Conservation (phyloP, 2,888 invertebrate species). For the Notodonta ziczac region DNA sequence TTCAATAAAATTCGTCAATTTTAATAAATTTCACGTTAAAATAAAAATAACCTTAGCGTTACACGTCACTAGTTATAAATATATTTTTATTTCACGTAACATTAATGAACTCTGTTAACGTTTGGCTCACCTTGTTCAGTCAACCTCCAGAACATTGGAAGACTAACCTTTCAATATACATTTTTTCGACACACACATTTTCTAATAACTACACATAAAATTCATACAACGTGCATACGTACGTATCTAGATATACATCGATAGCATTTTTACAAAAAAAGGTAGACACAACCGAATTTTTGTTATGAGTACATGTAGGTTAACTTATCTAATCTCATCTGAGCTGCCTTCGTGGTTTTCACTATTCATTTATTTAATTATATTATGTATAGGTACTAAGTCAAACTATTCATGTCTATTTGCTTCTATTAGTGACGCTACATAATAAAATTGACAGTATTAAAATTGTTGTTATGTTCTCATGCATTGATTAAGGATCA, state of each 20-base stretch:
- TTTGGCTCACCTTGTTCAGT: slow-evolving; percentile 72
- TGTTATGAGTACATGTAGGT: too few species aligned
- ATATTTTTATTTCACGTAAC: slow-evolving; percentile 54
- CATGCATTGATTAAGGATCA: too few species aligned
- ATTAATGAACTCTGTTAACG: slow-evolving; percentile 64
- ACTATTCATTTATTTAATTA: too few species aligned
- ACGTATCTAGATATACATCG: slow-evolving; percentile 36
- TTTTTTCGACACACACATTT: slow-evolving; percentile 43
- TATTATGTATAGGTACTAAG: too few species aligned
- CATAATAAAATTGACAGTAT: too few species aligned
- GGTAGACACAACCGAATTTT: slow-evolving; percentile 64
- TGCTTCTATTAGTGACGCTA: too few species aligned
- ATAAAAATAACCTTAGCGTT: slow-evolving; percentile 46
- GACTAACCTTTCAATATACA: slow-evolving; percentile 60
- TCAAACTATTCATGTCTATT: too few species aligned
- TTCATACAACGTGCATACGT: slow-evolving; percentile 66
- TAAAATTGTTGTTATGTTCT: too few species aligned
- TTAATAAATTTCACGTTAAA: slow-evolving; percentile 32
- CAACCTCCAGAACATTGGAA: slow-evolving; percentile 73
- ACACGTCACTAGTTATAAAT: slow-evolving; percentile 43
- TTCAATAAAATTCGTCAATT: slow-evolving; percentile 54
- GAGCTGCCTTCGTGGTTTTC: too few species aligned
- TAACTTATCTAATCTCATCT: too few species aligned
- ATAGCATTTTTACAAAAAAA: slow-evolving; percentile 44
- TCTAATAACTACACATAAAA: slow-evolving; percentile 48